Evolutionary conservation across 2,888 invertebrate genomes (phyloP), one percentile per base, ranked within the genome.

Genomic region (Harpalus rufipes): DNA sequence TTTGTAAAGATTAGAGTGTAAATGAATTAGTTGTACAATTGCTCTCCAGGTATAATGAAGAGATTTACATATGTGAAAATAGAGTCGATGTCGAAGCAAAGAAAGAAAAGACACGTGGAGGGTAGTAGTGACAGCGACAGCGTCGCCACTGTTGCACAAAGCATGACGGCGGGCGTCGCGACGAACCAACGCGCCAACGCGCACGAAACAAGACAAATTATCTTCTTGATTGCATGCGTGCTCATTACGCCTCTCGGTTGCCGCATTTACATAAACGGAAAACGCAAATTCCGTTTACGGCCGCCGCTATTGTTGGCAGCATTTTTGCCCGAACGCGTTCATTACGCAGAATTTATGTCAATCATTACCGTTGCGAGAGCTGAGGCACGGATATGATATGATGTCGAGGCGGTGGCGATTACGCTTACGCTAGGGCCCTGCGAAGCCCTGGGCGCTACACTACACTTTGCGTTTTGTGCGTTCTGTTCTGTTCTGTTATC

Each of bases 311-410:
- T 86, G 86, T 85, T 78, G 78, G 63, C 84, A 76, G 76, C 81
- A 83, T 86, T 87, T 86, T 87, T 87, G 85, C 72, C 79, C 44
- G 72, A 44, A 44, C 72, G 44, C 88, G 89, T 90, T 90, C 90
- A 90, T 90, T 90, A 90, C 89, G 89, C 88, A 87, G 89, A 91
- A 91, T 91, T 91, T 91, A 91, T 91, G 90, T 90, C 91, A 91
- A 91, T 91, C 91, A 90, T 91, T 91, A 91, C 90, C 90, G 89
- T 91, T 90, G 88, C 88, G 90, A 90, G 90, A 90, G 90, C 91
- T 90, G 90, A 16, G 56, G 76, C 88, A 88, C 88, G 90, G 90
- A 90, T 91, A 91, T 90, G 91, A 90, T 90, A 91, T 90, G 90
- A 90, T 89, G 81, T 51, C 63, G 82, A 56, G 72, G 72, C 16